These are phyloP conservation scores for Andrena minutula DNA, from an alignment of 2,888 invertebrate species.

Conservation along the genomic window DNA sequence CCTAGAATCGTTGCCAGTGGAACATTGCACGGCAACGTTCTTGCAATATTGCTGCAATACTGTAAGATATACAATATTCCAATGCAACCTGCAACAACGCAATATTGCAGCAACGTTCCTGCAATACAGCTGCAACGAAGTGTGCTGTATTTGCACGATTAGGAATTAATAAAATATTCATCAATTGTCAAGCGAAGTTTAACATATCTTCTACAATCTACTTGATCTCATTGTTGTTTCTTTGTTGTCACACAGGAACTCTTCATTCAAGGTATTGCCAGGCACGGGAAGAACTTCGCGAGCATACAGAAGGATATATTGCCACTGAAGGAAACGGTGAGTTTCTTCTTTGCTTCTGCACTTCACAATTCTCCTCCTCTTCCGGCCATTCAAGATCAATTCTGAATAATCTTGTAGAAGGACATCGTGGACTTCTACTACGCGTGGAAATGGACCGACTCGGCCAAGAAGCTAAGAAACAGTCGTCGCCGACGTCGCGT, in stretches of 20 bases:
- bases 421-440: constrained; percentile 63
- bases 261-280: constrained; percentile 37
- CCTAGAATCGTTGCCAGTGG: too few relatives aligned
- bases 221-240: too few relatives aligned
- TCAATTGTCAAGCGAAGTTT: too few relatives aligned
- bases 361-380: neutral
- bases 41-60: too few relatives aligned
- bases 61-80: too few relatives aligned
- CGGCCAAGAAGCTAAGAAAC: constrained; percentile 25
- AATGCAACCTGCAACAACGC: too few relatives aligned
- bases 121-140: too few relatives aligned
- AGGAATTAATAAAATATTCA: too few relatives aligned
- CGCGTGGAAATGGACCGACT: constrained; percentile 53
- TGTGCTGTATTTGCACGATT: too few relatives aligned
- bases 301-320: constrained; percentile 31
- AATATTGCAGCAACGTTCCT: too few relatives aligned
- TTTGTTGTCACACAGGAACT: constrained; percentile 27
- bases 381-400: neutral
- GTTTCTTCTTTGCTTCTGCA: neutral
- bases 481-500: constrained; percentile 14
- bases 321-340: constrained; percentile 41
- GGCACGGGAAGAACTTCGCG: constrained; percentile 40
- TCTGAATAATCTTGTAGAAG: constrained; percentile 29
- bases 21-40: too few relatives aligned
- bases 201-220: too few relatives aligned